phyloP scores from a whole-genome alignment of 64 coral and sea anemone species.

The Montipora cactus region DNA sequence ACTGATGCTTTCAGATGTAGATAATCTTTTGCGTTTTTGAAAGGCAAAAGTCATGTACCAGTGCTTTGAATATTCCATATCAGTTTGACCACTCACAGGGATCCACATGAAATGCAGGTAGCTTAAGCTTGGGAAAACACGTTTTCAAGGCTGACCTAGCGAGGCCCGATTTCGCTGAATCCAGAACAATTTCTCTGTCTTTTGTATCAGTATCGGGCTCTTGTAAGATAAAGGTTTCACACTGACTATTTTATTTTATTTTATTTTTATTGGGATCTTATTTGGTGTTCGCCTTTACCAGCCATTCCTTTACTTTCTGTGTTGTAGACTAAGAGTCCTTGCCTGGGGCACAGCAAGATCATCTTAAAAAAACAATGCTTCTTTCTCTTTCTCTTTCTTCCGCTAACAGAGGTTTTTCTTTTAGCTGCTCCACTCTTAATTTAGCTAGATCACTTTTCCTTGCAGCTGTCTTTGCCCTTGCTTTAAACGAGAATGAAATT shows the following conservation, averaged over 20 bases:
- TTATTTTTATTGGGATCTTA: background rate
- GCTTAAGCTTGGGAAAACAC: background rate
- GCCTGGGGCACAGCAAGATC: background rate
- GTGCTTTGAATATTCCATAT: constrained; percentile 31
- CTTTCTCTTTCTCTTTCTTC: background rate
- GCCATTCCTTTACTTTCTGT: background rate
- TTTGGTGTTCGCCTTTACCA: background rate
- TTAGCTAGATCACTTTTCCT: background rate
- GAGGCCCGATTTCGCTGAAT: background rate
- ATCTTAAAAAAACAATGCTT: background rate
- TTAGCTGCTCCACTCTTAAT: constrained; percentile 12
- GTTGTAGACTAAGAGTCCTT: background rate
- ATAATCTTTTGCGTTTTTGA: too few species aligned
- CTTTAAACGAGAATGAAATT: background rate
- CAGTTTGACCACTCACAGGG: too few species aligned
- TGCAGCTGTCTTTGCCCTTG: background rate
- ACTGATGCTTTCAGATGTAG: too few species aligned
- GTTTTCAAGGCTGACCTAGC: background rate
- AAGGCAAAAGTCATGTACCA: background rate
- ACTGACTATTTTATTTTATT: too few species aligned
- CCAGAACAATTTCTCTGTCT: background rate
- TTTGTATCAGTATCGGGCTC: background rate
- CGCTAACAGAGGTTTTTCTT: background rate
- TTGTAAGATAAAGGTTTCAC: too few species aligned
- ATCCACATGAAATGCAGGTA: too few species aligned